Base-by-base conservation (phyloP, 1,140 invertebrate genomes). In the Campodea augens region DNA sequence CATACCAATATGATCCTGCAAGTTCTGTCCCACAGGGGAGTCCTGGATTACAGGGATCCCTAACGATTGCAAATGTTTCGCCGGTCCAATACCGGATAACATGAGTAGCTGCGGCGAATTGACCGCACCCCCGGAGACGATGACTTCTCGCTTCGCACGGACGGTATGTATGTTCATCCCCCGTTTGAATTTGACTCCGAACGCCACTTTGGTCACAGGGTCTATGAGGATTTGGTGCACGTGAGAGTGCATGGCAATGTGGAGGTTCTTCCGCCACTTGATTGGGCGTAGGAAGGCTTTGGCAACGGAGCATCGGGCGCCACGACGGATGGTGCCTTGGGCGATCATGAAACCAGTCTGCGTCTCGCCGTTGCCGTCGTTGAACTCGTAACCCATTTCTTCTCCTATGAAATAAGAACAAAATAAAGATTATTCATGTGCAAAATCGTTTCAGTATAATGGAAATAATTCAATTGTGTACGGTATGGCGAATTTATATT, bases 361-460 rank as follows among this genome's bases (percentile, higher is more conserved):
- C 46, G 77, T 77, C 48, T 86, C 80, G 2, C 89, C 89, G 59
- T 93, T 92, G 38, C 90, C 80, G 54, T 93, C 88, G 5, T 86
- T 71, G 56, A 88, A 90, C 46, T 83, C 74, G 55, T 93, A 95
- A 0, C 91, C 90, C 65, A 92, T 73, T 60, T 95, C 83, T 18
- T 75, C 63, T 1, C 89, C 90, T 22, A n/a, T n/a, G n/a, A n/a
- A n/a, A n/a, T n/a, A n/a, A n/a, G n/a, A n/a, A n/a, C n/a, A n/a
- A n/a, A n/a, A n/a, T n/a, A n/a, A n/a, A n/a, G n/a, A n/a, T n/a
- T n/a, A n/a, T n/a, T n/a, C n/a, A n/a, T n/a, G n/a, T n/a, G n/a
- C n/a, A n/a, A n/a, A n/a, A n/a, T n/a, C n/a, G n/a, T n/a, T n/a
- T n/a, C n/a, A n/a, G n/a, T n/a, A n/a, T n/a, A n/a, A n/a, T n/a